Evolutionary conservation across 2,113 vertebrate species (phyloP).

Genomic region (Eira barbara): DNA sequence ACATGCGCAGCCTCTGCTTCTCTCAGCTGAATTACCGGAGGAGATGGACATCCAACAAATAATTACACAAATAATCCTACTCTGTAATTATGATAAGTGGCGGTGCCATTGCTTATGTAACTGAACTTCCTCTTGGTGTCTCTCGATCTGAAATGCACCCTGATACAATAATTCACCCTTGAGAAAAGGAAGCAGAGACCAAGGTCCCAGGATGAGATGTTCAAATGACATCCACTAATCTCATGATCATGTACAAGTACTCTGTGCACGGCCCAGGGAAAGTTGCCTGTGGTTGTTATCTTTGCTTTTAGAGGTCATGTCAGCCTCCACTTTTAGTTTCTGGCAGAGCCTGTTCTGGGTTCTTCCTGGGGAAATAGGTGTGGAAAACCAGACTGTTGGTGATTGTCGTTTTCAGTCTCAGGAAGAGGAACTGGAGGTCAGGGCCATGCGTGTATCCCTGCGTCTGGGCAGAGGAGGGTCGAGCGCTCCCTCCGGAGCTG

Average conservation of each 20-base stretch:
- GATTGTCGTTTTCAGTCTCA: not conserved
- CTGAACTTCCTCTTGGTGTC: constrained; percentile 15
- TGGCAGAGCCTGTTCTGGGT: not conserved
- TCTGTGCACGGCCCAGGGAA: not conserved
- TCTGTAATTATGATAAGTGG: not conserved
- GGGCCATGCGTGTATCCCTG: not conserved
- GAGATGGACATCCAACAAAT: not conserved
- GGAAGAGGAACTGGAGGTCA: not conserved
- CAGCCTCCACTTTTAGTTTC: not conserved
- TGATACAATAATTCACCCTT: not conserved
- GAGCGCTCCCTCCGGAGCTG: not conserved
- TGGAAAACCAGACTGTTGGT: not conserved
- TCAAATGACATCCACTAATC: not conserved
- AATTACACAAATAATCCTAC: not conserved
- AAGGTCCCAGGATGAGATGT: not conserved
- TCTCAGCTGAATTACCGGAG: not conserved
- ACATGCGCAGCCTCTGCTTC: not conserved
- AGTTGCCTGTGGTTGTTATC: not conserved
- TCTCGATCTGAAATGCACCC: not conserved
- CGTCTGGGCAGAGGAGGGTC: not conserved
- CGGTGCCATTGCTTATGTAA: not conserved
- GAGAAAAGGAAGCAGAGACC: not conserved
- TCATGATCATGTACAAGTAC: rapidly evolving
- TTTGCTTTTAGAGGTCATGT: not conserved
- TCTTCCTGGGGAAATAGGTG: not conserved